Base-by-base conservation (phyloP, 2,888 invertebrate species). In the Fabriciana adippe region DNA sequence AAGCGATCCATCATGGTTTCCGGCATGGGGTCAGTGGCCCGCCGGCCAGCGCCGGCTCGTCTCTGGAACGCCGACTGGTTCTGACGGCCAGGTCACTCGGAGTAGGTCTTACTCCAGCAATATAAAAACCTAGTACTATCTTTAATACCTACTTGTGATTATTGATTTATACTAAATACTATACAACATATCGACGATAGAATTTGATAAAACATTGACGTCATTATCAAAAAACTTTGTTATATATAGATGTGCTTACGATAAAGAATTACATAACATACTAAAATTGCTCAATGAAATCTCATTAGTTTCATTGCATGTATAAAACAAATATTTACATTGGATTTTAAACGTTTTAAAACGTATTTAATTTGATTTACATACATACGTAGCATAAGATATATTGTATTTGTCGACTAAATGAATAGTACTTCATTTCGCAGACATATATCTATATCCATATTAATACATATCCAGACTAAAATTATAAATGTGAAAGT, bases 21-120 rank as follows among this genome's bases (percentile, higher is more conserved):
- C 81, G 79, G 78, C 73, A 73, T 55, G 74, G 75, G 84, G 85
- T 85, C 84, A 81, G 79, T 80, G 83, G 76, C 81, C 83, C 66
- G 59, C 48, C 54, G 60, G 68, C 75, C 75, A 70, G 72, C 81
- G 83, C 81, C 82, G 74, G 59, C 71, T 74, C 71, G 84, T 81
- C 82, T 82, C 72, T 73, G 75, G 75, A 70, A 62, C 72, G 71
- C 66, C 73, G 74, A 82, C 84, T 75, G 81, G 86, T 84, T 84
- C 79, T 81, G 79, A 71, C 77, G 82, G 74, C 77, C 78, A 78
- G 78, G 79, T 31, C 67, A 60, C 15, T 18, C 48, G 57, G 45
- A 59, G 53, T 59, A 65, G 57, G 57, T 64, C n/a, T 1, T 26
- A n/a, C 26, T 59, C 50, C 21, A 53, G 16, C 31, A 31, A 59